Evolutionary conservation across 2,113 vertebrate genomes (phyloP).

Genomic region (Cryptoleucopteryx plumbea): DNA sequence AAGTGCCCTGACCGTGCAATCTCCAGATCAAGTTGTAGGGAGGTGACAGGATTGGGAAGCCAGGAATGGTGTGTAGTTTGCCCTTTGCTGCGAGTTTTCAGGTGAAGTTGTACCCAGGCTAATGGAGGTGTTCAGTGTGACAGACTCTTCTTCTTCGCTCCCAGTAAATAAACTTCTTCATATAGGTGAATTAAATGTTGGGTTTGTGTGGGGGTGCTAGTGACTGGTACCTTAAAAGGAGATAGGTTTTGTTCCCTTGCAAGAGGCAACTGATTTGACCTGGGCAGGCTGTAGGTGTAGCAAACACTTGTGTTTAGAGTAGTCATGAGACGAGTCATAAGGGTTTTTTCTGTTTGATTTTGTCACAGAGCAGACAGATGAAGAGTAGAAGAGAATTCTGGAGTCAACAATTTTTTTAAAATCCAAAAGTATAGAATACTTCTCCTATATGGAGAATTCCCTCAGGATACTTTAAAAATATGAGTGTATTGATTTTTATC

Average conservation of each 20-base stretch:
- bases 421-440: background rate
- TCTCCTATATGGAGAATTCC: background rate
- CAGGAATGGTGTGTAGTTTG: background rate
- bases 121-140: background rate
- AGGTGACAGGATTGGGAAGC: background rate
- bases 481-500: background rate
- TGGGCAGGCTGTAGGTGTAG: background rate
- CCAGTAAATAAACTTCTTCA: background rate
- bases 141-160: background rate
- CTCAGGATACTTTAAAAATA: background rate
- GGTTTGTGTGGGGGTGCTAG: background rate
- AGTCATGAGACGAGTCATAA: background rate
- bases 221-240: background rate
- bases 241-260: background rate
- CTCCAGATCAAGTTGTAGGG: accelerated
- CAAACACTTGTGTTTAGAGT: background rate
- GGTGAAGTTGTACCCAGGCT: background rate
- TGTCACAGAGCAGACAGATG: background rate
- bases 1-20: background rate
- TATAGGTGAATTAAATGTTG: background rate
- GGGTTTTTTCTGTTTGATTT: background rate
- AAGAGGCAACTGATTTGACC: background rate
- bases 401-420: background rate
- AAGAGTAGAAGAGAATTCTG: background rate
- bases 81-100: background rate